A percentile compares a stretch with the other conserved stretches of the same genome.
Evolutionary conservation across 2,113 vertebrate genomes (phyloP).

Genomic region (Mungos mungo): DNA sequence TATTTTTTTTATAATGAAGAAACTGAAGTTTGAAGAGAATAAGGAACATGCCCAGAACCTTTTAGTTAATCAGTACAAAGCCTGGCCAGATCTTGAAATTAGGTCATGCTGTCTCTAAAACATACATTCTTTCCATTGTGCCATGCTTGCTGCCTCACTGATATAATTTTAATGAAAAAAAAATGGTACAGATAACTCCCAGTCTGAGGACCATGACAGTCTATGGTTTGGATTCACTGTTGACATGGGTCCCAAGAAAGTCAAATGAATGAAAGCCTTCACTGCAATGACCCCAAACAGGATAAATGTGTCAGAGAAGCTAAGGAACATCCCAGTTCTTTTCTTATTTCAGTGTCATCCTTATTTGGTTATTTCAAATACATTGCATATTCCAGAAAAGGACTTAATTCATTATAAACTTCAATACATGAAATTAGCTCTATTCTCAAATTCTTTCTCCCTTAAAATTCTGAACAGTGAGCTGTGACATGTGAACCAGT

Average conservation of each 20-base stretch:
- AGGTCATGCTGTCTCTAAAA: not conserved
- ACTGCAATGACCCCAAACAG: constrained; percentile 19
- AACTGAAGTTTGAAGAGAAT: not conserved
- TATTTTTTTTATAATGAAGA: not conserved
- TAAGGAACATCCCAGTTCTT: not conserved
- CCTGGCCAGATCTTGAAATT: not conserved
- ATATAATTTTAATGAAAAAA: not conserved
- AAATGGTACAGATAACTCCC: not conserved
- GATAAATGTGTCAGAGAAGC: constrained; percentile 1
- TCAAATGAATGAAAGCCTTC: not conserved
- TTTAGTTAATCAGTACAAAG: not conserved
- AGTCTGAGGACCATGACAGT: not conserved
- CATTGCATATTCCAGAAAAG: not conserved
- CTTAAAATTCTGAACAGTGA: not conserved
- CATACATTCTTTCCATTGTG: not conserved
- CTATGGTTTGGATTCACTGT: not conserved
- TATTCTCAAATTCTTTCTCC: not conserved
- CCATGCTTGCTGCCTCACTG: not conserved
- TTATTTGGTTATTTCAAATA: not conserved
- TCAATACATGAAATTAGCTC: not conserved
- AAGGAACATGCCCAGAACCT: not conserved
- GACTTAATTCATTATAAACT: not conserved
- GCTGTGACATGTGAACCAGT: not conserved
- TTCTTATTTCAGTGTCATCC: not conserved
- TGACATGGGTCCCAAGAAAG: not conserved